phyloP scores from a whole-genome alignment of 2,888 invertebrate genomes.

The Lasioglossum pauxillum region DNA sequence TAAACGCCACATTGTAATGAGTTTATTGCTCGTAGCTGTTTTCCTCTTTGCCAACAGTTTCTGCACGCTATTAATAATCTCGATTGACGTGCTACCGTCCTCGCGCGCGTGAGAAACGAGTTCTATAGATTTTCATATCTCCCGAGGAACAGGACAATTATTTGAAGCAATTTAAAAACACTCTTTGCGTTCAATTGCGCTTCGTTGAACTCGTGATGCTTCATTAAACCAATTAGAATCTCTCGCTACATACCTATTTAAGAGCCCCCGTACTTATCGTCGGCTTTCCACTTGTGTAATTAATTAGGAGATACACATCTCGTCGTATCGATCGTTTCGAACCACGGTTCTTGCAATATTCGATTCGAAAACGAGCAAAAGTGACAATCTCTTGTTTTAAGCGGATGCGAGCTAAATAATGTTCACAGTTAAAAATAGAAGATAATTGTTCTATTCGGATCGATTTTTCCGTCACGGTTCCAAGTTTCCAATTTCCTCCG shows the following conservation, averaged over 20 bases:
- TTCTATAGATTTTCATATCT: background rate
- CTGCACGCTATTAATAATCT: background rate
- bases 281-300: background rate
- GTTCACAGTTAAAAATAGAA: no score
- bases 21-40: background rate
- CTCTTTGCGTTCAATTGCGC: slow-evolving; percentile 42
- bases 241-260: background rate
- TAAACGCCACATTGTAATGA: background rate
- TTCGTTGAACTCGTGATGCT: slow-evolving; percentile 24
- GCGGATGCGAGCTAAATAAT: background rate
- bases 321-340: background rate
- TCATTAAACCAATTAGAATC: slow-evolving; percentile 36
- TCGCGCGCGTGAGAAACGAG: background rate
- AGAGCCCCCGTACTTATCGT: background rate
- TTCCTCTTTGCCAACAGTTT: background rate
- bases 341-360: background rate
- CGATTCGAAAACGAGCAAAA: background rate
- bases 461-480: background rate
- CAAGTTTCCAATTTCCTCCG: background rate
- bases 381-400: background rate
- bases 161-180: slow-evolving; percentile 15
- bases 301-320: no score
- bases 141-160: background rate
- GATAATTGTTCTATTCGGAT: no score
- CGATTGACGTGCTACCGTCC: background rate